Percentiles rank a stretch among this genome's conserved stretches.
Conservation (phyloP, 2,797 vertebrate species). For the Pangasius djambal region DNA sequence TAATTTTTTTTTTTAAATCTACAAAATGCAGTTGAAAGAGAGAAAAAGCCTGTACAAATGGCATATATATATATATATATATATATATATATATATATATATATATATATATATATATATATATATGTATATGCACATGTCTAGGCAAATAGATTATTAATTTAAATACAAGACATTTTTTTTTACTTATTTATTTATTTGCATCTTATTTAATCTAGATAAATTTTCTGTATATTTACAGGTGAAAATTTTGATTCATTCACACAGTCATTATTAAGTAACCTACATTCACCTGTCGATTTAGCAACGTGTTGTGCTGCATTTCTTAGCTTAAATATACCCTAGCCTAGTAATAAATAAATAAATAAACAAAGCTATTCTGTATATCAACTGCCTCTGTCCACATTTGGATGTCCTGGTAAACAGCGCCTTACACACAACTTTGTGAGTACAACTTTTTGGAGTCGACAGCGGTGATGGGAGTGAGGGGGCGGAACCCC, state of each 20-base stretch:
- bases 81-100: too few species aligned
- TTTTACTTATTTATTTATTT: neutral
- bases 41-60: neutral
- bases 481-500: constrained; percentile 89
- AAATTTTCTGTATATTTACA: neutral
- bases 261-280: neutral
- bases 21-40: neutral
- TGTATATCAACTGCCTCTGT: constrained; percentile 31
- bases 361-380: neutral
- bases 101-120: too few species aligned
- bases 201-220: neutral
- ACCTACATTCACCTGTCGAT: neutral
- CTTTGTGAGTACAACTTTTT: constrained; percentile 85
- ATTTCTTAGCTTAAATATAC: neutral
- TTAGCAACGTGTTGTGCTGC: neutral
- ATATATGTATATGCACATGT: too few species aligned
- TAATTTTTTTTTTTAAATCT: too few species aligned
- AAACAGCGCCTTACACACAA: constrained; percentile 72
- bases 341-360: neutral
- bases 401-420: constrained; percentile 62
- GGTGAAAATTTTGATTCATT: neutral
- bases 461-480: constrained; percentile 76
- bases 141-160: neutral
- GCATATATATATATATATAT: too few species aligned
- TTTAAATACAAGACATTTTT: neutral